Conservation (phyloP, 2,797 vertebrate species). For the Onychomys arenicola region DNA sequence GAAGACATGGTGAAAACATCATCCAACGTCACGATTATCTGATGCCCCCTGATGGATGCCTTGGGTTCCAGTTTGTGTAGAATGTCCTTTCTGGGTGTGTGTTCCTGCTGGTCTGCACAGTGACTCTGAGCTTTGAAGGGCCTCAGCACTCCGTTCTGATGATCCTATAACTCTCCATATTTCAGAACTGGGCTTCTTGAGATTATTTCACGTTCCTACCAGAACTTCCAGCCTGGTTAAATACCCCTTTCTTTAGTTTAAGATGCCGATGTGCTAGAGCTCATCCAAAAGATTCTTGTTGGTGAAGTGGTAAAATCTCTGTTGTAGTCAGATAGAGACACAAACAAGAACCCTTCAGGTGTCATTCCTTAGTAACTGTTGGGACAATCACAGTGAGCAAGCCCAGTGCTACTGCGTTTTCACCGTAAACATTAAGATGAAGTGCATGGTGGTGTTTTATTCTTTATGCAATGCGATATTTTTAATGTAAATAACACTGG, state of each 20-base stretch:
- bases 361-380: slow-evolving; percentile 71
- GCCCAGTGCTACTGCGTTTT: slow-evolving; percentile 80
- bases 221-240: slow-evolving; percentile 80
- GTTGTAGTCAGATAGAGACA: slow-evolving; percentile 66
- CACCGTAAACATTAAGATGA: slow-evolving; percentile 83
- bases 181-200: slow-evolving; percentile 83
- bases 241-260: slow-evolving; percentile 81
- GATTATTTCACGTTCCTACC: slow-evolving; percentile 83
- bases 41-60: slow-evolving; percentile 79
- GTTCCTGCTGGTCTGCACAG: slow-evolving; percentile 86
- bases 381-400: slow-evolving; percentile 84
- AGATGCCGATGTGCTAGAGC: slow-evolving; percentile 77
- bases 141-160: slow-evolving; percentile 80
- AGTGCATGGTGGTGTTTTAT: slow-evolving; percentile 85
- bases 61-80: slow-evolving; percentile 86
- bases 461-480: slow-evolving; percentile 83
- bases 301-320: slow-evolving; percentile 71
- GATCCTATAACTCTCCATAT: slow-evolving; percentile 85
- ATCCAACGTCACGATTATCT: slow-evolving; percentile 97
- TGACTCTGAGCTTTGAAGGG: slow-evolving; percentile 85
- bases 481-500: slow-evolving; percentile 83
- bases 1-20: slow-evolving; percentile 94
- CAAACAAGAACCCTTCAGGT: slow-evolving; percentile 71
- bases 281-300: slow-evolving; percentile 83
- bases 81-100: slow-evolving; percentile 88